Conservation (phyloP, 2,113 vertebrate genomes). For the Vanacampus margaritifer region DNA sequence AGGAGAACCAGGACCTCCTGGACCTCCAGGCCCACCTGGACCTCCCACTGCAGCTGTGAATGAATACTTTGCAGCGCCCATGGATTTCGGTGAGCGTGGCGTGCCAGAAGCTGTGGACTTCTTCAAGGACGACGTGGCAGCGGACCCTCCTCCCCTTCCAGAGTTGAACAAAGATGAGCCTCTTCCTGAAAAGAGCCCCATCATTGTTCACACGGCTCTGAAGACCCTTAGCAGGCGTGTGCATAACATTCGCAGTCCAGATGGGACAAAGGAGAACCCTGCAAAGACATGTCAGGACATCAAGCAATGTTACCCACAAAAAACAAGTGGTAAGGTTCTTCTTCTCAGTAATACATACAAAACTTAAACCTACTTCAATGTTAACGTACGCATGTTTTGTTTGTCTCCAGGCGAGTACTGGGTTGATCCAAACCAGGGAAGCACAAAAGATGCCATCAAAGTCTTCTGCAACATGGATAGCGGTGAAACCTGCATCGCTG, state of each 20-base stretch:
- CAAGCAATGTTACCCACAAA: constrained; percentile 85
- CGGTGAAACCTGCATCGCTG: constrained; percentile 91
- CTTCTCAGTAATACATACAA: background rate
- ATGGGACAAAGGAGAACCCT: constrained; percentile 87
- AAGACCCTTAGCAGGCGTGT: constrained; percentile 91
- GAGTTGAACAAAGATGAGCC: constrained; percentile 92
- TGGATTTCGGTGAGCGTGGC: constrained; percentile 71
- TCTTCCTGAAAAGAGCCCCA: constrained; percentile 77
- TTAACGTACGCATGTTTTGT: background rate
- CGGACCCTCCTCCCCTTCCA: constrained; percentile 72
- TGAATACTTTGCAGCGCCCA: constrained; percentile 78
- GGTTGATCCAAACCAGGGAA: constrained; percentile 97
- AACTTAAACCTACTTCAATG: background rate
- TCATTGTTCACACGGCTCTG: constrained; percentile 82
- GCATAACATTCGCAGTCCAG: constrained; percentile 87
- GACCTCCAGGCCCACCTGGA: constrained; percentile 87
- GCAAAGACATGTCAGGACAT: constrained; percentile 93
- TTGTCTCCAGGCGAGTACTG: constrained; percentile 85
- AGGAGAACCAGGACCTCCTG: constrained; percentile 87
- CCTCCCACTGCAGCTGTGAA: constrained; percentile 82
- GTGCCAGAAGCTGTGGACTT: constrained; percentile 25
- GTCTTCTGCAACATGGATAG: constrained; percentile 95
- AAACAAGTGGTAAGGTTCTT: constrained; percentile 78
- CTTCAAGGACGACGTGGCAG: constrained; percentile 39
- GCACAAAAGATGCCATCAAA: constrained; percentile 88